phyloP scores from a whole-genome alignment of 2,888 invertebrate species.

The Ophion ventricosus region DNA sequence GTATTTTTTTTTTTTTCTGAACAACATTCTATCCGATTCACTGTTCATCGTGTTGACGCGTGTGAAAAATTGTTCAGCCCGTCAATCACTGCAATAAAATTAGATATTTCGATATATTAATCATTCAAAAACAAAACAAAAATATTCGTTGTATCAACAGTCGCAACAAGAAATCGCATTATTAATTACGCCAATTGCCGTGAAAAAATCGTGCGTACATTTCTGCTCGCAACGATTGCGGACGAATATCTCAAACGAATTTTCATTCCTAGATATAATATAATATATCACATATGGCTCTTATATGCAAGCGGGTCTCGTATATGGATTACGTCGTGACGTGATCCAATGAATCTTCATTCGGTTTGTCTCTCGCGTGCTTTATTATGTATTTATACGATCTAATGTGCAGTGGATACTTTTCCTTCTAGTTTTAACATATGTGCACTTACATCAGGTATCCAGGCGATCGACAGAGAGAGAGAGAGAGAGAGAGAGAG shows the following conservation, averaged over 20 bases:
- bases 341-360: slow-evolving; percentile 44
- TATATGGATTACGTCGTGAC: slow-evolving; percentile 15
- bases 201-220: too few relatives aligned
- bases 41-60: too few relatives aligned
- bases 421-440: neutral
- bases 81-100: too few relatives aligned
- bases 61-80: too few relatives aligned
- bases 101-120: too few relatives aligned
- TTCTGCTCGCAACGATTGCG: neutral
- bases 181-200: too few relatives aligned
- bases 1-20: too few relatives aligned
- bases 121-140: too few relatives aligned
- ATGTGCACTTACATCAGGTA: slow-evolving; percentile 5
- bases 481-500: slow-evolving; percentile 6
- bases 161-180: too few relatives aligned
- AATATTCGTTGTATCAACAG: too few relatives aligned
- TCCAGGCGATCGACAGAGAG: neutral
- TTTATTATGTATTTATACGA: slow-evolving; percentile 40
- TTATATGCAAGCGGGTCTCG: neutral
- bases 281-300: neutral
- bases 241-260: too few relatives aligned
- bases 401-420: slow-evolving; percentile 32
- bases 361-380: slow-evolving; percentile 29
- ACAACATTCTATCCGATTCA: too few relatives aligned
- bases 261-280: neutral